Percentiles rank a stretch among this genome's conserved stretches.
These are phyloP conservation scores for Marmota flaviventris DNA, from an alignment of 2,113 vertebrate genomes.

Conservation along the genomic window DNA sequence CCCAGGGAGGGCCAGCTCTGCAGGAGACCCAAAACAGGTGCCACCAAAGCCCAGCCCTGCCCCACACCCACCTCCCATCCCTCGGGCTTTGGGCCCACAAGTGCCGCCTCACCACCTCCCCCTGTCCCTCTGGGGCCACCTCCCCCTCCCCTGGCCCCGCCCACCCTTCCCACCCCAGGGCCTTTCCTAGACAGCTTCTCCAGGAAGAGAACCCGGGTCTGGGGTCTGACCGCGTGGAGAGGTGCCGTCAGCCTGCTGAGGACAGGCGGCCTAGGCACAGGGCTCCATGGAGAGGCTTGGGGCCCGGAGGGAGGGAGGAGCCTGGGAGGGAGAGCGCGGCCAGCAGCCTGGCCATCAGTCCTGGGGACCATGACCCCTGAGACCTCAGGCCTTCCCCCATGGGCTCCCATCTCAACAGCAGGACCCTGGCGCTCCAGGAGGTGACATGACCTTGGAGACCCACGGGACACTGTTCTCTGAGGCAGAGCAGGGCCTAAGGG, in stretches of 20 bases:
- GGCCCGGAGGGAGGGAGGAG: not conserved
- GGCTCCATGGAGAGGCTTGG: not conserved
- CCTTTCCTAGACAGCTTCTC: not conserved
- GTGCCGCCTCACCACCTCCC: constrained; percentile 32
- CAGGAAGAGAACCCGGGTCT: no score
- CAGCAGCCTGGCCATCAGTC: not conserved
- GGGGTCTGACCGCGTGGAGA: not conserved
- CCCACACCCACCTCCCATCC: not conserved
- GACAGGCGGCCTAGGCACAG: not conserved
- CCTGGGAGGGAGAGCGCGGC: not conserved
- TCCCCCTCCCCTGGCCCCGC: not conserved
- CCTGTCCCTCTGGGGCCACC: not conserved
- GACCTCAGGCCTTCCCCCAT: not conserved
- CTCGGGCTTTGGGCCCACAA: constrained; percentile 5
- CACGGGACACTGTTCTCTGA: not conserved
- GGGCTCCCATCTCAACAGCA: not conserved
- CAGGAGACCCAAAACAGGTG: constrained; percentile 83
- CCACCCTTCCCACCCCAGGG: not conserved
- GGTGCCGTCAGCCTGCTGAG: not conserved
- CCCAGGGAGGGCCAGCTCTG: constrained; percentile 79
- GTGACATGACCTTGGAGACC: not conserved
- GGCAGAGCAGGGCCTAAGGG: not conserved
- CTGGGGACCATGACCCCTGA: not conserved
- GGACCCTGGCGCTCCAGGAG: not conserved
- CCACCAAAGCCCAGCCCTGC: constrained; percentile 2